Evolutionary conservation across 2,113 vertebrate species (phyloP), one percentile per base, ranked within the genome.

Genomic region (Pagrus major): DNA sequence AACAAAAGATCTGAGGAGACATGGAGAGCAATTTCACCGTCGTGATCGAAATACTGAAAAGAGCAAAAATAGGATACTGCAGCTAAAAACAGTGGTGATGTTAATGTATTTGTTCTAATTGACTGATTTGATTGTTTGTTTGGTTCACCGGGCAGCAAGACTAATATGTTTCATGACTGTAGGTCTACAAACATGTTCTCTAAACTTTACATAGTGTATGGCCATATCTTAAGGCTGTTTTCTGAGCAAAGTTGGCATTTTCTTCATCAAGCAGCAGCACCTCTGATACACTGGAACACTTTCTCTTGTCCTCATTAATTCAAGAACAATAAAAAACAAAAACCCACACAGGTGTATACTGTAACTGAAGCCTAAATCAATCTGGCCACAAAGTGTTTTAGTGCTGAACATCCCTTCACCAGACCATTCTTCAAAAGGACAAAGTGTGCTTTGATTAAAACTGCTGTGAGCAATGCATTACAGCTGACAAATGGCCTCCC

Each of bases 361-460:
- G 59, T 44, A 37, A 61, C 55, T 11, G 42, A 74, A 63, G 39
- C 47, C 55, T 73, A 58, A 81, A 46, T 63, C 54, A 39, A 56
- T 37, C 31, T 58, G 42, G 23, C 27, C 44, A 73, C 67, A 56
- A 33, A 78, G 55, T 37, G 42, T 54, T 72, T 63, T 23, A 60
- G 69, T 69, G 70, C 61, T 70, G 61, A 74, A 71, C 82, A 58
- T 23, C 27, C 56, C 74, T 54, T 56, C 21, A 54, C 47, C 27
- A 15, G 71, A 67, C 74, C 81, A 93, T 93, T 76, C 23, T 51
- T 93, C 91, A 92, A 84, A 89, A 84, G 89, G 85, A 91, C 91
- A 90, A 91, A 92, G 88, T 79, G 82, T 83, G 82, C 47, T 78
- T 85, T 93, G 89, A 93, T 93, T 92, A 93, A 90, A 90, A 91